Percentiles rank a stretch among this genome's conserved stretches.
Conservation (phyloP, 2,888 invertebrate genomes). For the Cataglyphis livida region DNA sequence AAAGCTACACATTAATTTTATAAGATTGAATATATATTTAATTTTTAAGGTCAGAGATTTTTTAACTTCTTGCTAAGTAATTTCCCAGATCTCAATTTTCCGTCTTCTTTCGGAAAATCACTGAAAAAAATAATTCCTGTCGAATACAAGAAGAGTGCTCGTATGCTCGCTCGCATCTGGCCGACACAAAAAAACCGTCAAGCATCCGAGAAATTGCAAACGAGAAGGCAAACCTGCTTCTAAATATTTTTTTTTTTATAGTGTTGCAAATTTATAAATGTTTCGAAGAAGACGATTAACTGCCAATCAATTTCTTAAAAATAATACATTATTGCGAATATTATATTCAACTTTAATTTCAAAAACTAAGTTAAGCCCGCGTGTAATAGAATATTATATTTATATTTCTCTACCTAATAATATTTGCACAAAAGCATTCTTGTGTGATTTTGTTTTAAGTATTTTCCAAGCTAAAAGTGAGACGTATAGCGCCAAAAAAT, state of each 20-base stretch:
- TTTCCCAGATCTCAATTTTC: neutral
- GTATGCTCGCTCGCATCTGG: neutral
- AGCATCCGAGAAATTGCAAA: neutral
- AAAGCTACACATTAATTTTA: neutral
- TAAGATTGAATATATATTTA: slow-evolving; percentile 1
- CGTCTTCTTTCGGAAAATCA: neutral
- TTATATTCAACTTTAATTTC: neutral
- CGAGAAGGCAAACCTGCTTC: neutral
- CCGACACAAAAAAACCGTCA: neutral
- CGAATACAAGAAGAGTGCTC: neutral
- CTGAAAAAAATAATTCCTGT: neutral
- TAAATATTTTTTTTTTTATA: neutral
- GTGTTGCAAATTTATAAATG: neutral
- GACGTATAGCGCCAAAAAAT: neutral
- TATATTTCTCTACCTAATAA: neutral
- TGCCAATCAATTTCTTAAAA: neutral
- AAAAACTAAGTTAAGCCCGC: neutral
- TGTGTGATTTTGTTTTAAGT: neutral
- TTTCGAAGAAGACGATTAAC: neutral
- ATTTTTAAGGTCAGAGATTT: neutral
- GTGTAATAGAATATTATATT: neutral
- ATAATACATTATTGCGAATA: neutral
- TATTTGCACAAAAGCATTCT: neutral
- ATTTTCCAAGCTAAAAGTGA: neutral
- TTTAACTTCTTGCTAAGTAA: neutral